phyloP scores from a whole-genome alignment of 2,113 vertebrate species.

The Ahaetulla prasina region DNA sequence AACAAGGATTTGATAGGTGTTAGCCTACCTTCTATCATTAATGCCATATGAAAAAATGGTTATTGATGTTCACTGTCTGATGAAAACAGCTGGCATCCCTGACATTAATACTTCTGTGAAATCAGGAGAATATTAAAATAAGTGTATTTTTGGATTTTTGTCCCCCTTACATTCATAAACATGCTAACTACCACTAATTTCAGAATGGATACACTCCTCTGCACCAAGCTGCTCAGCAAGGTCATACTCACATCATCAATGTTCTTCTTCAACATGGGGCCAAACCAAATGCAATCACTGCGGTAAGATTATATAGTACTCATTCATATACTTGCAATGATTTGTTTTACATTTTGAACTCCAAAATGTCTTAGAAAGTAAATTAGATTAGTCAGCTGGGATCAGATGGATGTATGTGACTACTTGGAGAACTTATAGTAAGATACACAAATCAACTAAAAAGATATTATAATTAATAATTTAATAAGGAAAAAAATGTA shows the following conservation, averaged over 20 bases:
- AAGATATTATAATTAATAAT: neutral
- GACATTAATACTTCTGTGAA: constrained; percentile 5
- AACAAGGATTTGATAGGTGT: neutral
- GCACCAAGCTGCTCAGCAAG: constrained; percentile 96
- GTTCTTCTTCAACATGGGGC: constrained; percentile 89
- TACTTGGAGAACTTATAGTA: neutral
- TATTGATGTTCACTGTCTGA: neutral
- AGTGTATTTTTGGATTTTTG: constrained; percentile 32
- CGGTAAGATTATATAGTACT: constrained; percentile 68
- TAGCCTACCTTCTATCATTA: neutral
- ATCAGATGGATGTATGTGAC: constrained; percentile 45
- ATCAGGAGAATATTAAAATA: neutral
- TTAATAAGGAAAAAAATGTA: neutral
- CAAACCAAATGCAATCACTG: constrained; percentile 86
- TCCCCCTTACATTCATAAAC: constrained; percentile 18
- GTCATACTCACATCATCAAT: constrained; percentile 95
- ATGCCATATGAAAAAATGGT: neutral
- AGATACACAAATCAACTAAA: neutral
- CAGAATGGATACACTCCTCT: constrained; percentile 95
- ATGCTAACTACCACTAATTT: rapidly evolving
- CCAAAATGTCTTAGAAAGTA: neutral
- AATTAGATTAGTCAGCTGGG: constrained; percentile 45
- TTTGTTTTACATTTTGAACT: neutral
- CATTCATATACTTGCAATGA: neutral
- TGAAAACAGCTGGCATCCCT: constrained; percentile 7